Evolutionary conservation across 1,140 invertebrate species (phyloP).

Genomic region (Hypothenemus hampei): DNA sequence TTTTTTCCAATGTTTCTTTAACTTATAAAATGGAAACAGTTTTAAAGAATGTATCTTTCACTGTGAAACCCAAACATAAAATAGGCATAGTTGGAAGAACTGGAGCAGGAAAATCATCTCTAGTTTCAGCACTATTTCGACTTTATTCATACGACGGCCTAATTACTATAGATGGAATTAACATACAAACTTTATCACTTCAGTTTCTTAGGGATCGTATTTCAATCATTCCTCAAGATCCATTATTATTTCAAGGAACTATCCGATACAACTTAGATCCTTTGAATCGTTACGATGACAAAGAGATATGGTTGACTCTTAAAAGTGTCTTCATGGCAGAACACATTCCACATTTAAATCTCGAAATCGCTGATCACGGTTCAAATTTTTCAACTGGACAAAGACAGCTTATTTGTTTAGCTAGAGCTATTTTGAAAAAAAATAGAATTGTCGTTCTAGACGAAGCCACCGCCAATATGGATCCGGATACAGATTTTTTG

Average conservation of each 20-base stretch:
- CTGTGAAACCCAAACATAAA: conserved; percentile 56
- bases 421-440: conserved; percentile 66
- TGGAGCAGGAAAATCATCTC: conserved; percentile 82
- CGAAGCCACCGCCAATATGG: conserved; percentile 66
- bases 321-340: conserved; percentile 41
- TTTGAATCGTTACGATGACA: conserved; percentile 46
- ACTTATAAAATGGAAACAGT: conserved; percentile 68
- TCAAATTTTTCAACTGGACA: conserved; percentile 69
- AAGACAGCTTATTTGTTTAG: conserved; percentile 72
- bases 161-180: conserved; percentile 57
- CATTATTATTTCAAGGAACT: conserved; percentile 67
- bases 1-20: conserved; percentile 62
- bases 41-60: conserved; percentile 67
- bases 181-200: conserved; percentile 58
- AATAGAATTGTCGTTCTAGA: conserved; percentile 77
- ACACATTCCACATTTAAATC: conserved; percentile 29
- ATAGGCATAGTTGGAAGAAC: conserved; percentile 80
- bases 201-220: conserved; percentile 70
- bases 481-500: conserved; percentile 64
- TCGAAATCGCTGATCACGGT: conserved; percentile 14
- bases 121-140: conserved; percentile 67
- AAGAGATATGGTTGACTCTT: conserved; percentile 37
- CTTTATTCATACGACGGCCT: conserved; percentile 50
- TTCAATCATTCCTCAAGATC: conserved; percentile 82
- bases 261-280: conserved; percentile 29